Evolutionary conservation across 2,113 vertebrate species (phyloP), one percentile per base, ranked within the genome.

Genomic region (Trochalopteron elliotii): DNA sequence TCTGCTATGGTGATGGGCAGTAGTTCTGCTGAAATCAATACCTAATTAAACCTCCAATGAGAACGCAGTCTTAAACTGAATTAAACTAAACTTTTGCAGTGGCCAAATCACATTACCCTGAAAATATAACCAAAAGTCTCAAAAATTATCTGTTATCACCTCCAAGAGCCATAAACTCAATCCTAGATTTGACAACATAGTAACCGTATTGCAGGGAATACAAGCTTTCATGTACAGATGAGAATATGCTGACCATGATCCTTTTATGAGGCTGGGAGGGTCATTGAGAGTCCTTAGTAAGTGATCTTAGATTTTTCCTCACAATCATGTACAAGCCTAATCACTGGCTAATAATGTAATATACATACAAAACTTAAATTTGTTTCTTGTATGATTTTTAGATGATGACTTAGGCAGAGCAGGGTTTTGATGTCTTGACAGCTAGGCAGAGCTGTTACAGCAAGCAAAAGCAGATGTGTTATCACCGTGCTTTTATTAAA

Each of bases 1-100:
- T 92, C 86, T 92, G 8, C 76, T 75, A 16, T 56, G 64, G 92
- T 92, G 88, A 94, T 89, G 52, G 96, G 88, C 94, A 86, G 85
- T 64, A 83, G 83, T 90, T 93, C 63, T 90, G 79, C 75, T 81
- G 76, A 93, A 93, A 97, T 97, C 96, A 87, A 96, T 96, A 97
- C 85, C 50, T 95, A 96, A 96, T 96, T 96, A 96, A 95, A 68
- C 72, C 31, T n/a, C 44, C 52, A 59, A 68, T 68, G 63, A 87
- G 64, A 96, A 70, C 5, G 1, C 12, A 74, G 47, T 86, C 83
- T 90, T 78, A 89, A 92, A 86, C 50, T 77, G 92, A 80, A 90
- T 90, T 92, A 86, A 95, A 70, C 71, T 50, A 90, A 95, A 94
- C 42, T 96, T 96, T 52, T 77, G 47, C 33, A 49, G 52, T 6